Evolutionary conservation across 2,113 vertebrate species (phyloP), one percentile per base, ranked within the genome.

Genomic region (Pygoscelis adeliae): DNA sequence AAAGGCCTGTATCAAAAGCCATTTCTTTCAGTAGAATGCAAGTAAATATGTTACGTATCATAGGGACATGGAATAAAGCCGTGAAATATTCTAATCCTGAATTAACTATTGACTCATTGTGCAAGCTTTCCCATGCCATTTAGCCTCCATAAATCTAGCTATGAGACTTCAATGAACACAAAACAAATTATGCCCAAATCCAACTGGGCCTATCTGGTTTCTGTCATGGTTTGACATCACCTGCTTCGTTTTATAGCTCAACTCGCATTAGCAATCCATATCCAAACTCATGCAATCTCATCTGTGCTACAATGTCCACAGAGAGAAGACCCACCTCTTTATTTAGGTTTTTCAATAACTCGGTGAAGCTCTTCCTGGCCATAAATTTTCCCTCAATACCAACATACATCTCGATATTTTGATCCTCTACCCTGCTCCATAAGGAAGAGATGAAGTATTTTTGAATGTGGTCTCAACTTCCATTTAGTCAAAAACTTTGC

Each of bases 181-280:
- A 93, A 96, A 80, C 80, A 97, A 97, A 96, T 96, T 93, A 95
- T 80, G 55, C 59, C 82, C 89, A 91, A 95, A 96, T 95, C 95
- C 95, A 96, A 90, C 93, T 52, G 93, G 95, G 91, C 94, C 89
- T 97, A 96, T 97, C 95, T 96, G 84, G 93, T 96, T 97, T 97
- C 95, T 96, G 91, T 97, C 97, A 96, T 96, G 96, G 96, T 96
- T 97, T 95, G 94, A 96, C 87, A 95, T 97, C 96, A 97, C 94
- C 95, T 96, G 96, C 95, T 96, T 47, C 74, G 73, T 91, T 95
- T 97, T 97, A 96, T 62, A 70, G 95, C 82, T 91, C 85, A 90
- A 63, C 84, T 85, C 23, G 4, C 82, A 91, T 89, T 93, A 96
- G 87, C n/a, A 74, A 95, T 73, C 87, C 91, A 88, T 86, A 90